Base-by-base conservation (phyloP, 2,113 vertebrate species). In the Spea multiplicata region DNA sequence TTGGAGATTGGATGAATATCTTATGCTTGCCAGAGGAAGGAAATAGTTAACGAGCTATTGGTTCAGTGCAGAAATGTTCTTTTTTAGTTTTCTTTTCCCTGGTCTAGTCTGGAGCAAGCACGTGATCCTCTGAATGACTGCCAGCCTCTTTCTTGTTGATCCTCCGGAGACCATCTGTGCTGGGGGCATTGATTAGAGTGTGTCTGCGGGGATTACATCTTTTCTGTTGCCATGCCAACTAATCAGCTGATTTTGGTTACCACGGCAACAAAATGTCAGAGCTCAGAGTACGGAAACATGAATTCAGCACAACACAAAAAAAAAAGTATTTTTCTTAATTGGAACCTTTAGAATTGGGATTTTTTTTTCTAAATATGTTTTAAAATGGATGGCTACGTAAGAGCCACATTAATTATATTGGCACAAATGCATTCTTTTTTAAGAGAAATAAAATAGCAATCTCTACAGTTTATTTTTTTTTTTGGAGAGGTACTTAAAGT, bases 221-320 rank as follows among this genome's bases (percentile, higher is more conserved):
- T 96, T 98, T 94, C 94, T 93, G 97, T 99, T 99, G 95, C 97
- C 95, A 98, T 99, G 97, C 96, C 97, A 97, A 98, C 97, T 98
- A 98, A 98, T 98, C 97, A 98, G 96, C 97, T 98, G 97, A 97
- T 95, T 94, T 92, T 89, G 91, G 96, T 98, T 97, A 94, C 97
- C 95, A 94, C 92, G 94, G 97, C 94, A 97, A 98, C 96, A 89
- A 92, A 96, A 97, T 94, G 94, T 94, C 90, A 95, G 94, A 93
- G 93, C 93, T 94, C 92, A 91, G 87, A 93, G 92, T 88, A 94
- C 91, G 89, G 89, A 90, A 88, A 96, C 91, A 93, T 91, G 95
- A 93, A 96, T 97, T 96, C 93, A 88, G 93, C 95, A 94, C 95
- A 96, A 96, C 93, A 94, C 93, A 93, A 92, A 92, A 90, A 30